Evolutionary conservation across 2,797 vertebrate genomes (phyloP).

Genomic region (Danio albolineatus): DNA sequence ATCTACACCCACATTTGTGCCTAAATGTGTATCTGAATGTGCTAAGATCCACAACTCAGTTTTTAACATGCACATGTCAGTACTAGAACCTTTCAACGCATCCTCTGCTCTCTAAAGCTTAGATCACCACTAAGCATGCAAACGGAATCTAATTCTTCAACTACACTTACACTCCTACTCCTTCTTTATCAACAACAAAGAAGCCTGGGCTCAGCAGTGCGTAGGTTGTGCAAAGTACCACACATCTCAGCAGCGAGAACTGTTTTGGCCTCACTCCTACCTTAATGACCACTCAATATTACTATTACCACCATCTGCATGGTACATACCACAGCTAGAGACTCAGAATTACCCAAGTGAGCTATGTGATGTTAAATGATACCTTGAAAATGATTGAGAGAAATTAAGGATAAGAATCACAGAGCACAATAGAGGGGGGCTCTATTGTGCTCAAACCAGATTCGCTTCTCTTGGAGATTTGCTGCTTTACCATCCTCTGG

Average conservation of each 20-base stretch:
- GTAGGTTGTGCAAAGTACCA: slow-evolving; percentile 37
- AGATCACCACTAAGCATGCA: slow-evolving; percentile 31
- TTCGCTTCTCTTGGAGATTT: slow-evolving; percentile 44
- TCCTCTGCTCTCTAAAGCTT: slow-evolving; percentile 1
- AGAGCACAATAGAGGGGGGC: too few relatives aligned
- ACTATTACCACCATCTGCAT: slow-evolving; percentile 41
- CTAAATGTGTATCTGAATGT: slow-evolving; percentile 16
- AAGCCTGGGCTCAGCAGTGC: slow-evolving; percentile 26
- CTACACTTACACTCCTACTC: slow-evolving; percentile 43
- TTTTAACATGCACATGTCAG: slow-evolving; percentile 3
- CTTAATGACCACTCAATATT: slow-evolving; percentile 44
- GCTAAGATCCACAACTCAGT: neutral
- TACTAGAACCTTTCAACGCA: neutral
- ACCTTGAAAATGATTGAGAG: slow-evolving; percentile 31
- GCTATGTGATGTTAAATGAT: slow-evolving; percentile 14
- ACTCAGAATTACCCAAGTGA: slow-evolving; percentile 43
- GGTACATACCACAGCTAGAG: slow-evolving; percentile 12
- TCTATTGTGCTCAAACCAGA: neutral
- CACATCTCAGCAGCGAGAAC: slow-evolving; percentile 36
- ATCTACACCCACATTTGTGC: slow-evolving; percentile 12
- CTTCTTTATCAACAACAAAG: slow-evolving; percentile 35
- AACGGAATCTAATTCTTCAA: slow-evolving; percentile 37
- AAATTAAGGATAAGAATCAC: slow-evolving; percentile 15
- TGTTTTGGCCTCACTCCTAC: slow-evolving; percentile 41
- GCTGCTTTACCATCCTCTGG: slow-evolving; percentile 48